These are phyloP conservation scores for Remorina albescens DNA, from an alignment of 2,797 vertebrate genomes.

Conservation along the genomic window DNA sequence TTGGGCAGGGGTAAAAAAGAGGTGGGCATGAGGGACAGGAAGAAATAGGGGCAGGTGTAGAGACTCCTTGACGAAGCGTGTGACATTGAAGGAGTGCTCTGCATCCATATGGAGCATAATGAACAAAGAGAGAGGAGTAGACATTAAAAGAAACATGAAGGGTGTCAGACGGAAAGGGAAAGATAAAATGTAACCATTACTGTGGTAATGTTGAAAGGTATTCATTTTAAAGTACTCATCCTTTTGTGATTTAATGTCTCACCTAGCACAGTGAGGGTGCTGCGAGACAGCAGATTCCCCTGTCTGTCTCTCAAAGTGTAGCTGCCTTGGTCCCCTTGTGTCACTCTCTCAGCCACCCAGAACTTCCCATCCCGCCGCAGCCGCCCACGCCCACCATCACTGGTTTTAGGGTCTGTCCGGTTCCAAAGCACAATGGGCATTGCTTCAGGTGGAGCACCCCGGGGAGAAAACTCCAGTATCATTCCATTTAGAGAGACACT, in stretches of 20 bases:
- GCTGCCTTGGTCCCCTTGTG: constrained; percentile 81
- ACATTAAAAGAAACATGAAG: constrained; percentile 20
- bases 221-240: constrained; percentile 5
- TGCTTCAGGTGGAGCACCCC: constrained; percentile 58
- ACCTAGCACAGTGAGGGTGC: constrained; percentile 79
- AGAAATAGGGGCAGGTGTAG: constrained; percentile 80
- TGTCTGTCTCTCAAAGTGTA: constrained; percentile 73
- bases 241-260: constrained; percentile 46
- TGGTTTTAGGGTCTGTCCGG: constrained; percentile 57
- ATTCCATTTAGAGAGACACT: constrained; percentile 66
- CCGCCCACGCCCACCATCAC: constrained; percentile 53
- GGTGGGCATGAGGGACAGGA: constrained; percentile 71
- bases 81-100: constrained; percentile 79
- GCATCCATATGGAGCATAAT: constrained; percentile 27
- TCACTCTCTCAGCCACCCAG: constrained; percentile 79
- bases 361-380: constrained; percentile 60
- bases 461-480: constrained; percentile 75
- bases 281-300: constrained; percentile 72
- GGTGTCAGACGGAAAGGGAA: constrained; percentile 29
- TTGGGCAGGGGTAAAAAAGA: constrained; percentile 76
- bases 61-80: constrained; percentile 78
- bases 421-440: constrained; percentile 79
- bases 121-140: constrained; percentile 28
- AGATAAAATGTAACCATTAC: constrained; percentile 46
- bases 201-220: too few relatives aligned